A percentile compares a stretch with the other conserved stretches of the same genome.
Evolutionary conservation across 2,797 vertebrate genomes (phyloP).

Genomic region (Hydrolagus colliei): DNA sequence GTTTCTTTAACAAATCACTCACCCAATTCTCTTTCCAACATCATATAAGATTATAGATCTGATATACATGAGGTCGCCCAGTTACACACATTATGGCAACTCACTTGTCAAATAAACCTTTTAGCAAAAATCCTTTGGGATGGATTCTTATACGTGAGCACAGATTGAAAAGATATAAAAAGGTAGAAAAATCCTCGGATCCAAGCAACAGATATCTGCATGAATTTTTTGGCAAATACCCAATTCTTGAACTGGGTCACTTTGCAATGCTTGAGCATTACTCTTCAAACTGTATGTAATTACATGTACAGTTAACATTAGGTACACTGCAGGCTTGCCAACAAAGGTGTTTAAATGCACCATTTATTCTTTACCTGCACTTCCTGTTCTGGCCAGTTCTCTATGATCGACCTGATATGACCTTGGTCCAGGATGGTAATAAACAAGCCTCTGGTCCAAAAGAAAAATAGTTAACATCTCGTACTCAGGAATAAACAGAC

Average conservation of each 20-base stretch:
- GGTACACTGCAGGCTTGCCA: not conserved
- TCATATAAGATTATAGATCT: no score
- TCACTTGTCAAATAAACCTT: no score
- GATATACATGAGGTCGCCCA: no score
- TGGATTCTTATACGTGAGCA: no score
- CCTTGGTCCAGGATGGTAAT: slow-evolving; percentile 91
- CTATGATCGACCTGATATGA: slow-evolving; percentile 84
- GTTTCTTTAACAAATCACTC: no score
- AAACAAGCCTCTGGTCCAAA: slow-evolving; percentile 76
- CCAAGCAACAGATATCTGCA: not conserved
- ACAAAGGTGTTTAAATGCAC: not conserved
- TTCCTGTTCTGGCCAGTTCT: slow-evolving; percentile 92
- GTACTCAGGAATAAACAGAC: not conserved
- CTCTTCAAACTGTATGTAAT: not conserved
- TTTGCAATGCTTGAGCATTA: no score
- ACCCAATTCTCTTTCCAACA: no score
- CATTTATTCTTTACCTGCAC: slow-evolving; percentile 66
- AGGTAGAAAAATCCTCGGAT: not conserved
- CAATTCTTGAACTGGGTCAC: not conserved
- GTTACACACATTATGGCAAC: no score
- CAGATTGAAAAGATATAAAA: no score
- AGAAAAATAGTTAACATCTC: not conserved
- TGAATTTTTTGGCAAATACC: not conserved
- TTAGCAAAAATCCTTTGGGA: no score
- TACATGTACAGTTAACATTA: not conserved